phyloP scores from a whole-genome alignment of 2,113 vertebrate genomes.

The Centropristis striata region DNA sequence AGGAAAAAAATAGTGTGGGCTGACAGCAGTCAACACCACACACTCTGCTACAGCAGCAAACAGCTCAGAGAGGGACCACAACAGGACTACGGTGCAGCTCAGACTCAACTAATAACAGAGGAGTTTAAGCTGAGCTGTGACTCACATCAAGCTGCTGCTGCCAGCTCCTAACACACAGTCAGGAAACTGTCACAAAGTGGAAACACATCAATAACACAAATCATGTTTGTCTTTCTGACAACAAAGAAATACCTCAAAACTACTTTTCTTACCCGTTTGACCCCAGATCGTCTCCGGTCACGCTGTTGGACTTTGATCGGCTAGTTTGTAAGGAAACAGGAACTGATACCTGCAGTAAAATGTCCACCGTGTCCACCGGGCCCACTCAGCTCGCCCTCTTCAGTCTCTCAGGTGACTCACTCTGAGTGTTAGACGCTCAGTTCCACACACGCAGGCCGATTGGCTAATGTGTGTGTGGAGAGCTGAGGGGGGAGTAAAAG shows the following conservation, averaged over 20 bases:
- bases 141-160: constrained; percentile 26
- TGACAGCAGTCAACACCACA: not conserved
- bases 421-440: constrained; percentile 22
- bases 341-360: constrained; percentile 48
- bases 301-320: constrained; percentile 2
- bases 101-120: constrained; percentile 34
- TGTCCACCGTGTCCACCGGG: constrained; percentile 48
- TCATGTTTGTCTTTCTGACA: not conserved
- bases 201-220: not conserved
- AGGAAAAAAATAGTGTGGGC: not conserved
- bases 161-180: constrained; percentile 15
- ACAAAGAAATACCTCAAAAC: not conserved
- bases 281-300: not conserved
- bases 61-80: constrained; percentile 9
- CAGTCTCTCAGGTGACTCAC: constrained; percentile 69
- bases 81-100: constrained; percentile 20
- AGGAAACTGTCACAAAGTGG: constrained; percentile 4
- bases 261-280: constrained; percentile 39
- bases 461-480: constrained; percentile 46
- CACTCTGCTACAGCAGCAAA: not conserved
- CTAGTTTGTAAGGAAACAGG: constrained; percentile 20
- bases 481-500: constrained; percentile 54
- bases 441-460: constrained; percentile 12
- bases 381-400: constrained; percentile 46
- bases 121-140: constrained; percentile 46